A percentile compares a stretch with the other conserved stretches of the same genome.
phyloP scores from a whole-genome alignment of 2,888 invertebrate genomes.

The Eupeodes latifasciatus region DNA sequence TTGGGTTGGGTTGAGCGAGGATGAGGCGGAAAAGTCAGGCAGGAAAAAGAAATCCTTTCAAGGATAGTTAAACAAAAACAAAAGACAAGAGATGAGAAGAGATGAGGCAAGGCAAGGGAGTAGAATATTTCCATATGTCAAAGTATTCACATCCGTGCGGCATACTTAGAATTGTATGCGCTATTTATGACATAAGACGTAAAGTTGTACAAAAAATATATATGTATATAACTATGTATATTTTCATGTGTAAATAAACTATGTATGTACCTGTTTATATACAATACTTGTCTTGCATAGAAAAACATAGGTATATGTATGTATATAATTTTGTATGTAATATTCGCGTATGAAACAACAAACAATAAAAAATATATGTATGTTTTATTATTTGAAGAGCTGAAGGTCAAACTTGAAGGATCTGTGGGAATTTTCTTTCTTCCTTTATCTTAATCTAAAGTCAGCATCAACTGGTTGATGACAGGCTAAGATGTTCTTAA shows the following conservation, averaged over 20 bases:
- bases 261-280: background rate
- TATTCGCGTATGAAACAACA: constrained; percentile 44
- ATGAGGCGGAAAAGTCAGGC: constrained; percentile 54
- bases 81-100: constrained; percentile 53
- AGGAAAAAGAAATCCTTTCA: constrained; percentile 74
- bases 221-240: background rate
- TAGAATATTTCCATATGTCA: constrained; percentile 48
- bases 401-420: constrained; percentile 74
- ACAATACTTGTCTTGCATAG: background rate
- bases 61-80: constrained; percentile 75
- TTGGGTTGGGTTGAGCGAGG: background rate
- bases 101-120: constrained; percentile 15
- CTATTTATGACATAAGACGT: constrained; percentile 66
- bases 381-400: constrained; percentile 71
- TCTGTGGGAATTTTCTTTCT: constrained; percentile 57
- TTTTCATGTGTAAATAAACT: too few relatives aligned
- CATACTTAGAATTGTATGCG: constrained; percentile 52
- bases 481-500: constrained; percentile 64
- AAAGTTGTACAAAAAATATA: constrained; percentile 44
- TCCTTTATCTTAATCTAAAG: constrained; percentile 64
- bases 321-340: background rate
- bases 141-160: constrained; percentile 70
- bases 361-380: constrained; percentile 43
- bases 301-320: too few relatives aligned
- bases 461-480: constrained; percentile 71